These are phyloP conservation scores for Epizoanthus fatuus DNA, from an alignment of 92 coral and sea anemone genomes.

Conservation along the genomic window DNA sequence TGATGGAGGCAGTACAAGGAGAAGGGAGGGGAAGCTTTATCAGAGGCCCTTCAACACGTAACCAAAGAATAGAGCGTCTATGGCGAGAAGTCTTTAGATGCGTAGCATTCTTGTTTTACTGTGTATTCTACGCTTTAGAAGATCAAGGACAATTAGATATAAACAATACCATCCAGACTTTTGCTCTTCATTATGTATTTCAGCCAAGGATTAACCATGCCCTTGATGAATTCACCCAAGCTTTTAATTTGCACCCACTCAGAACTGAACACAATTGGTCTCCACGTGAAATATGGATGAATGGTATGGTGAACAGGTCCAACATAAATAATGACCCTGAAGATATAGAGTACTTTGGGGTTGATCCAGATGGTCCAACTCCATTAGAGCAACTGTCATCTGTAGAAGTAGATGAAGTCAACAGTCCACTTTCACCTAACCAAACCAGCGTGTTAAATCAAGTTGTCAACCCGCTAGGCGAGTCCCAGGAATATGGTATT, in stretches of 20 bases:
- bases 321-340: too few relatives aligned
- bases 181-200: slow-evolving; percentile 67
- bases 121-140: slow-evolving; percentile 67
- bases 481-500: too few relatives aligned
- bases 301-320: slow-evolving; percentile 17
- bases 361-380: too few relatives aligned
- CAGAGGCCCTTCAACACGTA: slow-evolving; percentile 64
- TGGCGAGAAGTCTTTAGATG: slow-evolving; percentile 62
- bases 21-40: slow-evolving; percentile 71
- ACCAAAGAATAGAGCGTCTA: slow-evolving; percentile 66
- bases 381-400: too few relatives aligned
- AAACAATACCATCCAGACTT: slow-evolving; percentile 56
- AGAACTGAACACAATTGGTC: slow-evolving; percentile 75
- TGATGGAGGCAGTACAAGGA: slow-evolving; percentile 49
- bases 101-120: slow-evolving; percentile 59
- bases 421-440: too few relatives aligned
- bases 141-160: slow-evolving; percentile 64
- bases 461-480: too few relatives aligned
- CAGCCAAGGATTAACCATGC: slow-evolving; percentile 62
- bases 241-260: slow-evolving; percentile 70
- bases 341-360: too few relatives aligned
- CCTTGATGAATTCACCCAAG: slow-evolving; percentile 55
- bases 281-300: slow-evolving; percentile 68
- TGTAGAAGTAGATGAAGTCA: too few relatives aligned
- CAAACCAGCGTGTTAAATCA: too few relatives aligned